Base-by-base conservation (phyloP, 2,888 invertebrate species). In the Coleophora flavipennella region DNA sequence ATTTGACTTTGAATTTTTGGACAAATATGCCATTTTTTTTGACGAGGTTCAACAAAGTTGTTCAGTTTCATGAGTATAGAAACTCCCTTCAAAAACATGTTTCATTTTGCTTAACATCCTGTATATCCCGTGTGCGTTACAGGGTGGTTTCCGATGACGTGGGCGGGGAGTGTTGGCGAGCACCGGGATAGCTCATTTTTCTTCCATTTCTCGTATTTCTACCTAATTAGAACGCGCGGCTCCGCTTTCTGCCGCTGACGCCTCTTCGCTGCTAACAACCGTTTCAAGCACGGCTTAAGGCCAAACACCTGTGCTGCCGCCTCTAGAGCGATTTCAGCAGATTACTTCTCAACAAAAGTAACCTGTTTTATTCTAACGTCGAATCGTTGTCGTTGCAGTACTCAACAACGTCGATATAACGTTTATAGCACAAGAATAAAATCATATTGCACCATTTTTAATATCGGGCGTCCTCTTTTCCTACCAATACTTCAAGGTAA, bases 231-330 rank as follows among this genome's bases (percentile, higher is more conserved):
- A 55, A 50, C 54, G 59, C 57, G 49, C 49, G 55, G 48, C 38
- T 28, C n/a, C n/a, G n/a, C 40, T 44, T 53, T 52, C 53, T 49
- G 51, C 51, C 43, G 45, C 57, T 59, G n/a, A 51, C 57, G 55
- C 55, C 55, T 57, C 55, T 54, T 62, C 61, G 59, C 65, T 67
- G n/a, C n/a, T n/a, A n/a, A n/a, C n/a, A n/a, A n/a, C 63, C 63
- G 55, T 58, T 65, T 62, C 55, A 54, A 69, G 65, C 55, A 59
- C 55, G 59, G 63, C 62, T 75, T 72, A 72, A 76, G 74, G 66
- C 71, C 72, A 74, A 75, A 76, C 78, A 76, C 66, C 69, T 67
- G 69, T 11, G 33, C 26, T 6, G 42, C 51, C 51, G 52, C 48
- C 39, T 48, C 48, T 42, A 49, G 49, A 50, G 51, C 34, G 40